A percentile compares a stretch with the other conserved stretches of the same genome.
Conservation (phyloP, 2,797 vertebrate species). For the Thripadectes ignobilis region DNA sequence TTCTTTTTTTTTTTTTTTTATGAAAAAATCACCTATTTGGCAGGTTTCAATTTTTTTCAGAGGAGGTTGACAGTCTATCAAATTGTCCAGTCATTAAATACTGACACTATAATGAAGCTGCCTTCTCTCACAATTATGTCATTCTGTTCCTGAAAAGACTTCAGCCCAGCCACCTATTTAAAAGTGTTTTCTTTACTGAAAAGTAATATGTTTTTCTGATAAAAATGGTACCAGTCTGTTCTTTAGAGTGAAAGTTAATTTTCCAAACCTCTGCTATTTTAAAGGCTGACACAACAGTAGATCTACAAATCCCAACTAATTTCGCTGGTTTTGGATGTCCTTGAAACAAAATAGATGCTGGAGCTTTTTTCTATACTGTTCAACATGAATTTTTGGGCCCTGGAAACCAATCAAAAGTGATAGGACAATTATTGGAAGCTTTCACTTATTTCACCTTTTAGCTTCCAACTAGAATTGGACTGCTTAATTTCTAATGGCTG, state of each 20-base stretch:
- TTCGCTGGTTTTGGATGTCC: background rate
- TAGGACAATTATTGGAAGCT: background rate
- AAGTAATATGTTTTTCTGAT: background rate
- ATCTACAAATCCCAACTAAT: background rate
- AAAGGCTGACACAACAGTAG: background rate
- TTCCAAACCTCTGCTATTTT: slow-evolving; percentile 11
- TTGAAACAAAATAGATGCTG: slow-evolving; percentile 29
- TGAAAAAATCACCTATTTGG: background rate
- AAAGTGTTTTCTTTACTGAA: background rate
- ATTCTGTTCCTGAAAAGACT: background rate
- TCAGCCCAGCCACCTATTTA: background rate
- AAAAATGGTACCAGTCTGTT: background rate
- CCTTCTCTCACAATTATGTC: background rate
- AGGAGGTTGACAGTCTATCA: background rate
- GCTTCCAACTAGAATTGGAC: background rate
- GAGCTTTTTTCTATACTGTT: background rate
- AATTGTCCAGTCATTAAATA: background rate
- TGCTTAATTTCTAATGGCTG: background rate
- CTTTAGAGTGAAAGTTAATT: slow-evolving; percentile 10
- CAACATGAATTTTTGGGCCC: background rate
- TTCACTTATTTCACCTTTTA: background rate
- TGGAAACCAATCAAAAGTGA: background rate
- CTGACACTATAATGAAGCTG: background rate
- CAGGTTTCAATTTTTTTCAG: background rate
- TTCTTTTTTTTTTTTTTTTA: too few relatives aligned